A percentile compares a stretch with the other conserved stretches of the same genome.
These are phyloP conservation scores for Pocota personata DNA, from an alignment of 2,888 invertebrate species.

Conservation along the genomic window DNA sequence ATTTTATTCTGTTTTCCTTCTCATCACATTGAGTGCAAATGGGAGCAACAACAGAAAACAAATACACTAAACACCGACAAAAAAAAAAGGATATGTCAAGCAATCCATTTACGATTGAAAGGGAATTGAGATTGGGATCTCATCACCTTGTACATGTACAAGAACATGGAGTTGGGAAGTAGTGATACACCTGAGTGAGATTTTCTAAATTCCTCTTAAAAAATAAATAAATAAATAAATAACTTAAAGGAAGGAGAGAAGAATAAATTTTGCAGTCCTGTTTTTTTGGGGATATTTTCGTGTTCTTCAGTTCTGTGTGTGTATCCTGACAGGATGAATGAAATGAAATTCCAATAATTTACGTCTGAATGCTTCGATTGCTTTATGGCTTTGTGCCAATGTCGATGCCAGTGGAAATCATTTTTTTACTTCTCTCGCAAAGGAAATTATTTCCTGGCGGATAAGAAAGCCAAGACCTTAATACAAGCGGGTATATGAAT, in stretches of 20 bases:
- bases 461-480: constrained; percentile 46
- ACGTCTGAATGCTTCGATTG: constrained; percentile 72
- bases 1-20: background rate
- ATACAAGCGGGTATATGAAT: constrained; percentile 56
- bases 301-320: constrained; percentile 14
- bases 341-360: constrained; percentile 72
- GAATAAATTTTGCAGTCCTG: constrained; percentile 17
- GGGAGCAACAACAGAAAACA: constrained; percentile 40
- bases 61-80: constrained; percentile 27
- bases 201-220: constrained; percentile 52
- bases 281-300: constrained; percentile 29
- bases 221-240: constrained; percentile 40
- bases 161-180: background rate
- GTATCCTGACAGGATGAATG: constrained; percentile 61
- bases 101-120: constrained; percentile 60
- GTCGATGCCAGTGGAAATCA: constrained; percentile 56
- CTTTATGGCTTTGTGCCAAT: constrained; percentile 70
- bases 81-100: constrained; percentile 47
- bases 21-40: constrained; percentile 54
- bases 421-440: constrained; percentile 23
- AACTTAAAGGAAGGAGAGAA: constrained; percentile 32
- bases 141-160: constrained; percentile 41
- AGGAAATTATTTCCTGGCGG: constrained; percentile 54
- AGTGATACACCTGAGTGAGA: constrained; percentile 34
- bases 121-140: constrained; percentile 63